These are phyloP conservation scores for Fregetta grallaria DNA, from an alignment of 2,113 vertebrate genomes.

Conservation along the genomic window DNA sequence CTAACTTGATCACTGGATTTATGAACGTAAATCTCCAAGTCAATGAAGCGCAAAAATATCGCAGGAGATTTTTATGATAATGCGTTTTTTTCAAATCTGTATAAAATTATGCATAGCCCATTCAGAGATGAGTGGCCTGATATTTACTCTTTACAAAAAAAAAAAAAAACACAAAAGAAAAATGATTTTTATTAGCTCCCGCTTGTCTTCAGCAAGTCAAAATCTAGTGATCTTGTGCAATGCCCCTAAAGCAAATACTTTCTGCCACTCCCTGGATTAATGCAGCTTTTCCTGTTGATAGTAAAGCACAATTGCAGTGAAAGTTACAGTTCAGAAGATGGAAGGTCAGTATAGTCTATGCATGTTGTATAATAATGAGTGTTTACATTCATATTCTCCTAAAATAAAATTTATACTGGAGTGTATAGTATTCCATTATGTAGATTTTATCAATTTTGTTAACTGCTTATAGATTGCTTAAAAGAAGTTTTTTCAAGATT, in stretches of 20 bases:
- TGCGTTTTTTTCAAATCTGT: not conserved
- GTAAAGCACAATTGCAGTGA: conserved; percentile 76
- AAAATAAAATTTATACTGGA: conserved; percentile 68
- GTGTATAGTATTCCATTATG: conserved; percentile 75
- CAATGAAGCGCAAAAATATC: not conserved
- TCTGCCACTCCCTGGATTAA: conserved; percentile 57
- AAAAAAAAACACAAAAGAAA: not conserved
- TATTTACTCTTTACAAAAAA: not conserved
- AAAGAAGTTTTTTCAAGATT: conserved; percentile 75
- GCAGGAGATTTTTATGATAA: not conserved
- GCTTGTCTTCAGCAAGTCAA: conserved; percentile 34
- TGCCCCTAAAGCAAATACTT: conserved; percentile 51
- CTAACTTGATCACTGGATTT: conserved; percentile 60
- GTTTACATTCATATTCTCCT: conserved; percentile 81
- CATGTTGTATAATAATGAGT: conserved; percentile 80
- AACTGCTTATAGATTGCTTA: conserved; percentile 81
- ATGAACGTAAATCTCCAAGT: conserved; percentile 13
- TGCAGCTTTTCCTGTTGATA: conserved; percentile 56
- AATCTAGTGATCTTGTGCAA: conserved; percentile 49
- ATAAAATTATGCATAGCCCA: not conserved
- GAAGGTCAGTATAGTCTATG: conserved; percentile 79
- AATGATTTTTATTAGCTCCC: conserved; percentile 10
- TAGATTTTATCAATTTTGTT: conserved; percentile 78
- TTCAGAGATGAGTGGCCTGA: not conserved
- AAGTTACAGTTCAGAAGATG: conserved; percentile 57